A percentile compares a stretch with the other conserved stretches of the same genome.
Conservation (phyloP, 2,888 invertebrate species). For the Ennomos fuscantarius region DNA sequence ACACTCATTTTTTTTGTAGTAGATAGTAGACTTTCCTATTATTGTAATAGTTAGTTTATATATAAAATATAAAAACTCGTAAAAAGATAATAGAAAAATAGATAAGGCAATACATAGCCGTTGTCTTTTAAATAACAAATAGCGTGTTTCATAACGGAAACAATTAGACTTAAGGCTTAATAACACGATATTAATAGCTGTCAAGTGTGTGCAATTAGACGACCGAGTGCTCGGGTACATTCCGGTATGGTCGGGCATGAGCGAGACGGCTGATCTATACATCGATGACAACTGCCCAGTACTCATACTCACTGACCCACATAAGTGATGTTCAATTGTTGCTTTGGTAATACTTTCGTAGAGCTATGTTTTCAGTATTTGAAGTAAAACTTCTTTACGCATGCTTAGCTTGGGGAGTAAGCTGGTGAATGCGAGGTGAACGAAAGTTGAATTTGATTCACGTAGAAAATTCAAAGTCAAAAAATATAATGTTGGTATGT, state of each 20-base stretch:
- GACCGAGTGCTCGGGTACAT: conserved; percentile 4
- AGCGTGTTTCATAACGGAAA: conserved; percentile 16
- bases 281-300: conserved; percentile 19
- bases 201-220: conserved; percentile 27
- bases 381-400: too few relatives aligned
- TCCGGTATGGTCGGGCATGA: conserved; percentile 11
- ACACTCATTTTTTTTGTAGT: too few relatives aligned
- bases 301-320: conserved; percentile 7
- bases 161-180: conserved; percentile 7
- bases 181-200: conserved; percentile 26
- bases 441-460: too few relatives aligned
- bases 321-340: conserved; percentile 33
- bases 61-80: too few relatives aligned
- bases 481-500: too few relatives aligned
- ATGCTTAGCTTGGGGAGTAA: too few relatives aligned
- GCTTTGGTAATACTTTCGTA: conserved; percentile 7
- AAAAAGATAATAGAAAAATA: too few relatives aligned
- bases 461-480: too few relatives aligned
- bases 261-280: conserved; percentile 21
- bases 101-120: too few relatives aligned
- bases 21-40: too few relatives aligned
- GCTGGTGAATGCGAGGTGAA: too few relatives aligned
- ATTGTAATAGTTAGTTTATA: too few relatives aligned
- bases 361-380: not conserved
- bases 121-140: conserved; percentile 9